Percentiles rank a stretch among this genome's conserved stretches.
Evolutionary conservation across 2,888 invertebrate species (phyloP).

Genomic region (Netelia virgata): DNA sequence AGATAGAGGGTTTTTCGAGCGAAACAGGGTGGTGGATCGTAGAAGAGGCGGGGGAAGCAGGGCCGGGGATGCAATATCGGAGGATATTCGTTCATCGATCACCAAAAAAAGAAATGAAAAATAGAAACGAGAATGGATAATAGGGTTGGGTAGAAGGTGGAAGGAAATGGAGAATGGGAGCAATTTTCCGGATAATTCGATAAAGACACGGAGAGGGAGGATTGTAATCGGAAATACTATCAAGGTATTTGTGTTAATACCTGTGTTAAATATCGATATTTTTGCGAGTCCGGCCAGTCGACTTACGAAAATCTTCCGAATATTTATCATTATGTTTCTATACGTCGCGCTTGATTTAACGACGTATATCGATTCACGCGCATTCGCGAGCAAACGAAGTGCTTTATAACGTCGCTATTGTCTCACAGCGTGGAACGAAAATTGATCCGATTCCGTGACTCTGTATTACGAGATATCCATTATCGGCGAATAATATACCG

Average conservation of each 20-base stretch:
- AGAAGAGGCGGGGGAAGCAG: background rate
- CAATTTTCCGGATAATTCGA: constrained; percentile 39
- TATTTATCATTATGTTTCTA: background rate
- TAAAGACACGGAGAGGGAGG: background rate
- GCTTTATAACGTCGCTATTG: background rate
- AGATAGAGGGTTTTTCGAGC: constrained; percentile 12
- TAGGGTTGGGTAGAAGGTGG: constrained; percentile 25
- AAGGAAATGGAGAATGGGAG: constrained; percentile 28
- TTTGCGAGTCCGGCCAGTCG: background rate
- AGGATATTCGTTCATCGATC: constrained; percentile 53
- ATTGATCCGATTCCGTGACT: constrained; percentile 1
- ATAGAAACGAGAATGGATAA: constrained; percentile 19
- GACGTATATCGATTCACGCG: background rate
- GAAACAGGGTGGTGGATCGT: background rate
- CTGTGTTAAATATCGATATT: background rate
- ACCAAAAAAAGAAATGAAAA: constrained; percentile 25
- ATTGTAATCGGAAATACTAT: background rate
- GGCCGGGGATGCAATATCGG: constrained; percentile 7
- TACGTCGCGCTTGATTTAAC: background rate
- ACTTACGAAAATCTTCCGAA: background rate
- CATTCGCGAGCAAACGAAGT: background rate
- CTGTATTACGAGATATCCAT: constrained; percentile 25
- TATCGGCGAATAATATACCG: constrained; percentile 45
- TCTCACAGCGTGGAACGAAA: background rate
- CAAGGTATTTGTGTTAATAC: constrained; percentile 3